Evolutionary conservation across 2,113 vertebrate genomes (phyloP).

Genomic region (Pantherophis guttatus): DNA sequence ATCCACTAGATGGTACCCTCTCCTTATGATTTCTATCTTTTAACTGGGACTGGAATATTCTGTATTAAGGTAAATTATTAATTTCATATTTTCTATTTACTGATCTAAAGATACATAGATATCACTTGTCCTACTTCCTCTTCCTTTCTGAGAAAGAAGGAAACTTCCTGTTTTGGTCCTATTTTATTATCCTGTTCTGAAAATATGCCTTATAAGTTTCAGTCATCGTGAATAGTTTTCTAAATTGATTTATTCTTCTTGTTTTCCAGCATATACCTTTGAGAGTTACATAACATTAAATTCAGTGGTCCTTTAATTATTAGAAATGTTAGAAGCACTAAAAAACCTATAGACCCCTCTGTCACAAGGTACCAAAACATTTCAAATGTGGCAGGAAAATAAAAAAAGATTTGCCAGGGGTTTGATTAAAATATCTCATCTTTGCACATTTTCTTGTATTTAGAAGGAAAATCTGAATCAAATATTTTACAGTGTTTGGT

Average conservation of each 20-base stretch:
- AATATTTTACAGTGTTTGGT: background rate
- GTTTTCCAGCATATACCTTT: background rate
- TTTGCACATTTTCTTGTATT: background rate
- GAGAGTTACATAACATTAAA: background rate
- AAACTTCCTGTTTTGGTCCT: background rate
- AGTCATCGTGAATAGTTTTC: background rate
- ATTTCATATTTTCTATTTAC: slow-evolving; percentile 35
- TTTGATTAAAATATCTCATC: background rate
- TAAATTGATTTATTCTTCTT: background rate
- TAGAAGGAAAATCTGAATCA: background rate
- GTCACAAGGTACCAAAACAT: background rate
- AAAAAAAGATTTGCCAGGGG: background rate
- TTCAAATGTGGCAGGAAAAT: background rate
- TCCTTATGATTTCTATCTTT: slow-evolving; percentile 48
- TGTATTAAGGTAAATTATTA: slow-evolving; percentile 6
- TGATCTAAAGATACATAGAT: slow-evolving; percentile 29
- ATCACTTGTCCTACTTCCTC: background rate
- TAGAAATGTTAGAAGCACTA: background rate
- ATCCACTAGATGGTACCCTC: slow-evolving; percentile 73
- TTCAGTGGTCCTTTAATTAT: background rate
- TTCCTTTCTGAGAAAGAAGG: background rate
- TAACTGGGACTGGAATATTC: slow-evolving; percentile 19
- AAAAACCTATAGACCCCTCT: background rate
- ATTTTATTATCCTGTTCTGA: background rate
- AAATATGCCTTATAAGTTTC: background rate